Evolutionary conservation across 30 jellyfish, hydroid and myxozoan genomes (phyloP), one percentile per base, ranked within the genome.

Genomic region (Nemopilema nomurai): DNA sequence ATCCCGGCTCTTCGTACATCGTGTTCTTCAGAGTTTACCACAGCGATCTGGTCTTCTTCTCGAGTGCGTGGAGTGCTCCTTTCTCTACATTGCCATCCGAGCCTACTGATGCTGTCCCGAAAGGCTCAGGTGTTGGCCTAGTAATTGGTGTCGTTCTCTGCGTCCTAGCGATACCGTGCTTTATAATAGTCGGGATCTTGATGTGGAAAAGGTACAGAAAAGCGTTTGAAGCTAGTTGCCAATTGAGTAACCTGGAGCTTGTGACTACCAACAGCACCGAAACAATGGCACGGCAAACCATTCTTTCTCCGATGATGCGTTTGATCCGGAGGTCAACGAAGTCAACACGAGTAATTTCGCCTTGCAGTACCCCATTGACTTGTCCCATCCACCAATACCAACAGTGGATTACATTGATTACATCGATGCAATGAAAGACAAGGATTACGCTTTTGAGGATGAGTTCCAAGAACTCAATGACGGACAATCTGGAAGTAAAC

Each of bases 31-130:
- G 96, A 8, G 88, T 84, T 31, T 87, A 76, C 52, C 89, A 87
- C 66, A 76, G 74, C 51, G 90, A 70, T 21, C 26, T 16, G 1
- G 81, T 77, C 21, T 76, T 76, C 41, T 87, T 76, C 74, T 87
- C 96, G 4, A 87, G 89, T 28, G 66, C 28, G 24, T 87, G 96
- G 96, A 78, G 90, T 33, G 74, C n/a, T 18, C 86, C 96, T 8
- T 51, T 77, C 0, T 0, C 33, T 19, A 87, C 96, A 8, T 26
- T 57, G 31, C 27, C 57, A 18, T 8, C 49, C 18, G 71, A 83
- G 41, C n/a, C 78, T 1, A 31, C 6, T 23, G 62, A 68, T 13
- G 51, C 50, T 19, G 49, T 72, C 0, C 81, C 81, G 20, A 28
- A 13, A 25, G 86, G 72, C 9, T 13, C 84, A 0, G 20, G 74